A percentile compares a stretch with the other conserved stretches of the same genome.
phyloP scores from a whole-genome alignment of 2,797 vertebrate genomes.

The Orientallactaga sibirica region DNA sequence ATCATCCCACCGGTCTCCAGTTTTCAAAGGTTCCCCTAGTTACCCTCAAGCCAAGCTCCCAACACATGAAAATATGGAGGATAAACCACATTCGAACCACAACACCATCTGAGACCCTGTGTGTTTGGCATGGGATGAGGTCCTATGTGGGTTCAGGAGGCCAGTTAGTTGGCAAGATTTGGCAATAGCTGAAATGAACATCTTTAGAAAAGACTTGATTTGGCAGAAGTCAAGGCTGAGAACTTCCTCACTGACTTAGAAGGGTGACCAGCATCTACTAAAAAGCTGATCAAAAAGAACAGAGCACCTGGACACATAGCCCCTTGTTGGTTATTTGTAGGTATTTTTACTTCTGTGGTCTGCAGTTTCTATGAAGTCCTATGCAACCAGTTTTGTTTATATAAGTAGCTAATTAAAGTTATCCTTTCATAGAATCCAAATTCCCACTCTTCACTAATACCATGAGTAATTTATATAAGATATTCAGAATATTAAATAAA shows the following conservation, averaged over 20 bases:
- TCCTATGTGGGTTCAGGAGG: neutral
- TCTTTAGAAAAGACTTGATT: neutral
- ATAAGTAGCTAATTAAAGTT: neutral
- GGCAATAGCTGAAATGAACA: neutral
- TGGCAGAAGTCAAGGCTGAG: neutral
- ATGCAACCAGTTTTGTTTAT: neutral
- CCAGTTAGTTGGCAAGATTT: neutral
- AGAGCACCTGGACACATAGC: neutral
- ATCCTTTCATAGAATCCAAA: neutral
- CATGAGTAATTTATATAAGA: neutral
- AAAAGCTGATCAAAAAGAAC: neutral
- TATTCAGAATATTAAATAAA: slow-evolving; percentile 22
- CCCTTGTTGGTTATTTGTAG: neutral
- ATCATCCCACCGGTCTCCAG: too few relatives aligned
- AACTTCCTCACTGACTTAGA: neutral
- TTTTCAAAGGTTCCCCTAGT: neutral
- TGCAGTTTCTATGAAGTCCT: neutral
- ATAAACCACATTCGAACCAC: too few relatives aligned
- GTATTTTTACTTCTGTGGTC: neutral
- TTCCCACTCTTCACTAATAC: neutral
- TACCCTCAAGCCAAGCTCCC: neutral
- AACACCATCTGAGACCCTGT: neutral
- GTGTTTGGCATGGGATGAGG: neutral
- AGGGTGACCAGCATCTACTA: neutral
- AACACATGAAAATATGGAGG: neutral